These are phyloP conservation scores for Choreutis nemorana DNA, from an alignment of 2,888 invertebrate species.

Conservation along the genomic window DNA sequence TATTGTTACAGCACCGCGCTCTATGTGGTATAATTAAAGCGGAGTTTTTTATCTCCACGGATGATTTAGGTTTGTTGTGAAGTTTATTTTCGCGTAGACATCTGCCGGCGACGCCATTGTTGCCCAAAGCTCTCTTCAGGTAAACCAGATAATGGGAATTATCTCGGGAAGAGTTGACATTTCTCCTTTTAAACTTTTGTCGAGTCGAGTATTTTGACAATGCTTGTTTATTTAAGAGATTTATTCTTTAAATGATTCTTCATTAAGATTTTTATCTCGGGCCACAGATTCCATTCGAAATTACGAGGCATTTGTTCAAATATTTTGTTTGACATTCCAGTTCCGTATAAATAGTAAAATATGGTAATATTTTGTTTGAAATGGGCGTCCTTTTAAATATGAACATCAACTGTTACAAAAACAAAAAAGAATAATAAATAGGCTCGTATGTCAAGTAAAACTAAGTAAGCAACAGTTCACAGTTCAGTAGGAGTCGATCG, in stretches of 20 bases:
- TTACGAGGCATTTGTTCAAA: too few relatives aligned
- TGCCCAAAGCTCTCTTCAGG: conserved; percentile 43
- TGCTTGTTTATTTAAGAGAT: conserved; percentile 46
- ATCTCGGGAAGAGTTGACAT: conserved; percentile 56
- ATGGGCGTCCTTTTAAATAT: too few relatives aligned
- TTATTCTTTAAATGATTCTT: conserved; percentile 24
- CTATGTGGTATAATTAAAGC: conserved; percentile 32
- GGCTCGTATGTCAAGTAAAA: too few relatives aligned
- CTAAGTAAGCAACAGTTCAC: too few relatives aligned
- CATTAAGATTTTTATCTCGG: conserved; percentile 32
- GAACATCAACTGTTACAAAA: too few relatives aligned
- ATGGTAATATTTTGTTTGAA: too few relatives aligned
- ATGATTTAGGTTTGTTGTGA: conserved; percentile 50
- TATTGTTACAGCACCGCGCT: conserved; percentile 42
- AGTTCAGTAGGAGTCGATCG: conserved; percentile 7
- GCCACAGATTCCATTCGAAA: conserved; percentile 5
- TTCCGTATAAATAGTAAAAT: too few relatives aligned
- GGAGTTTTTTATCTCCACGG: conserved; percentile 36
- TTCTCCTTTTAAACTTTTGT: conserved; percentile 47
- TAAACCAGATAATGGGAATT: conserved; percentile 57
- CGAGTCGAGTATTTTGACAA: conserved; percentile 52
- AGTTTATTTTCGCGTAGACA: conserved; percentile 62
- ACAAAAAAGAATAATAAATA: too few relatives aligned
- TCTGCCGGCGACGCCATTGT: conserved; percentile 53
- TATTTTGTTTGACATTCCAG: too few relatives aligned